These are phyloP conservation scores for Colostygia pectinataria DNA, from an alignment of 2,888 invertebrate species.

Conservation along the genomic window DNA sequence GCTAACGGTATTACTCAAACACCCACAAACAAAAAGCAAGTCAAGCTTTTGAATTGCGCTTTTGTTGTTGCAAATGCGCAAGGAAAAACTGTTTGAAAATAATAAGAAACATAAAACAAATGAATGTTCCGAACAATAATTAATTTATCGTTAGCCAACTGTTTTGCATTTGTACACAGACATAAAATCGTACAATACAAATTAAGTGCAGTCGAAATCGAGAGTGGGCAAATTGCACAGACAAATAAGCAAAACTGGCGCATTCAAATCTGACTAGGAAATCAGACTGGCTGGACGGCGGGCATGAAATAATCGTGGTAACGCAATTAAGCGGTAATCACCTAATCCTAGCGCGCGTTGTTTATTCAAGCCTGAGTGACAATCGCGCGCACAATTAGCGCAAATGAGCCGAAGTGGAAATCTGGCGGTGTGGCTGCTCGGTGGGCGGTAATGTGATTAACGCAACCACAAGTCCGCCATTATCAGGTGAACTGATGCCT, in stretches of 20 bases:
- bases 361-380: constrained; percentile 83
- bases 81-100: neutral
- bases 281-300: constrained; percentile 74
- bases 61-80: no score
- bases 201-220: constrained; percentile 37
- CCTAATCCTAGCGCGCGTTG: constrained; percentile 81
- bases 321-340: constrained; percentile 81
- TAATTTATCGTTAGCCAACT: constrained; percentile 9
- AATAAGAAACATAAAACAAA: constrained; percentile 2
- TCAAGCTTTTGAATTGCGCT: no score
- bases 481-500: constrained; percentile 50
- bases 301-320: constrained; percentile 80
- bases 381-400: constrained; percentile 82
- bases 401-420: constrained; percentile 83
- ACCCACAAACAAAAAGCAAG: no score
- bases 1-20: no score
- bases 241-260: constrained; percentile 57
- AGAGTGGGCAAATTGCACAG: constrained; percentile 36
- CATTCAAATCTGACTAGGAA: constrained; percentile 73
- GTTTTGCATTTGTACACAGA: constrained; percentile 19
- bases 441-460: constrained; percentile 72
- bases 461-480: constrained; percentile 66
- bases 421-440: constrained; percentile 64
- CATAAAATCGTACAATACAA: constrained; percentile 31
- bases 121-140: constrained; percentile 7